Percentiles rank a stretch among this genome's conserved stretches.
Evolutionary conservation across 2,797 vertebrate species (phyloP).

Genomic region (Squalus acanthias): DNA sequence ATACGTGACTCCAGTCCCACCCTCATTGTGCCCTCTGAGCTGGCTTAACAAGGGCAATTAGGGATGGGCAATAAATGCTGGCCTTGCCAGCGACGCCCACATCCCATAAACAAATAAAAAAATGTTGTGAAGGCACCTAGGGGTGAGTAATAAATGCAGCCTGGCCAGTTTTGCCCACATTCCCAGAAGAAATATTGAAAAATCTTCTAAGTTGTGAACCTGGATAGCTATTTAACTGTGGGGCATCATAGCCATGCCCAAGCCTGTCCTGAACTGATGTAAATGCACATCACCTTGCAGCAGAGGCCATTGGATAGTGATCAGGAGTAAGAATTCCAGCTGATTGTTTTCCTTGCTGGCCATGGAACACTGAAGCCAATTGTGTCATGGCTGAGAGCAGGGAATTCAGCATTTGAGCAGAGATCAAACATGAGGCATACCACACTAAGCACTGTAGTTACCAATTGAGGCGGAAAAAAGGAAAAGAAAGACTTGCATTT

Average conservation of each 20-base stretch:
- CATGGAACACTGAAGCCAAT: not conserved
- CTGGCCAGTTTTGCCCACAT: not conserved
- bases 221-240: not conserved
- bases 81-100: not conserved
- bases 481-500: not conserved
- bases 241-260: not conserved
- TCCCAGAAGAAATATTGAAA: not conserved
- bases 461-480: not conserved
- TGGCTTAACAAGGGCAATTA: not conserved
- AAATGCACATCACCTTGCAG: not conserved
- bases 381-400: not conserved
- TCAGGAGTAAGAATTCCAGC: not conserved
- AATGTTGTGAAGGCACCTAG: not conserved
- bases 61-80: not conserved
- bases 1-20: not conserved
- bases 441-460: not conserved
- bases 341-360: not conserved
- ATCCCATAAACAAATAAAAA: not conserved
- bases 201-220: not conserved
- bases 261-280: not conserved
- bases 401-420: not conserved
- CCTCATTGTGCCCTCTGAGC: not conserved
- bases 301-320: not conserved
- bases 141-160: not conserved
- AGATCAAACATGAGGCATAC: not conserved